Conservation (phyloP, 2,113 vertebrate genomes). For the Aix galericulata region DNA sequence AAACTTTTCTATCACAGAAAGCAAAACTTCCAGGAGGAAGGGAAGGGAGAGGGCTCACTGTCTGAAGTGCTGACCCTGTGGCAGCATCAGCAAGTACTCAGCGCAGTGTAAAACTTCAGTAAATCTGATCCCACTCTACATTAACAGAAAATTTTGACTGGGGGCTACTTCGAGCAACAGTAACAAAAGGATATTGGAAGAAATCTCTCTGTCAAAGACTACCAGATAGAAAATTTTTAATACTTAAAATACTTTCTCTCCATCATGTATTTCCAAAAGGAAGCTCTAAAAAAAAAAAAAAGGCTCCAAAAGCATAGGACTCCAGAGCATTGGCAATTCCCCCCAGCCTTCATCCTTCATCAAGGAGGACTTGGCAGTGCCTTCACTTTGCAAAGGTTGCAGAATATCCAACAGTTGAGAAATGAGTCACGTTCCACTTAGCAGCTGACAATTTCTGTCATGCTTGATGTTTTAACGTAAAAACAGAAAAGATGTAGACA, state of each 20-base stretch:
- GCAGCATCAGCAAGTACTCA: not conserved
- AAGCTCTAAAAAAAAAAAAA: not conserved
- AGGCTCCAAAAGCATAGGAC: not conserved
- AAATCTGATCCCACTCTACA: not conserved
- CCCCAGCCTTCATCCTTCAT: not conserved
- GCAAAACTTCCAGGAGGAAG: not conserved
- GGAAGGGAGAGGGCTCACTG: not conserved
- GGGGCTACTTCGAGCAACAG: not conserved
- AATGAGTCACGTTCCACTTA: not conserved
- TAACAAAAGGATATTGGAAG: not conserved
- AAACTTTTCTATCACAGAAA: not conserved
- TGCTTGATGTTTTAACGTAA: not conserved
- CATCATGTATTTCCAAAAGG: not conserved
- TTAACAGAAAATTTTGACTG: not conserved
- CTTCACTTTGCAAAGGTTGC: not conserved
- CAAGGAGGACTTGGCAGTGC: not conserved
- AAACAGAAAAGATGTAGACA: not conserved
- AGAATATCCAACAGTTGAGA: not conserved
- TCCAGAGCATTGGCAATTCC: not conserved
- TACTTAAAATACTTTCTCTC: not conserved
- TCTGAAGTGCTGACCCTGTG: not conserved
- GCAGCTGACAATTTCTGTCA: not conserved
- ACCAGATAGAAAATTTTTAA: not conserved
- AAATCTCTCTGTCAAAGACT: not conserved
- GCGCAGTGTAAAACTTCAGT: not conserved